phyloP scores from a whole-genome alignment of 2,113 vertebrate species.

The Protomyctophum bolini region DNA sequence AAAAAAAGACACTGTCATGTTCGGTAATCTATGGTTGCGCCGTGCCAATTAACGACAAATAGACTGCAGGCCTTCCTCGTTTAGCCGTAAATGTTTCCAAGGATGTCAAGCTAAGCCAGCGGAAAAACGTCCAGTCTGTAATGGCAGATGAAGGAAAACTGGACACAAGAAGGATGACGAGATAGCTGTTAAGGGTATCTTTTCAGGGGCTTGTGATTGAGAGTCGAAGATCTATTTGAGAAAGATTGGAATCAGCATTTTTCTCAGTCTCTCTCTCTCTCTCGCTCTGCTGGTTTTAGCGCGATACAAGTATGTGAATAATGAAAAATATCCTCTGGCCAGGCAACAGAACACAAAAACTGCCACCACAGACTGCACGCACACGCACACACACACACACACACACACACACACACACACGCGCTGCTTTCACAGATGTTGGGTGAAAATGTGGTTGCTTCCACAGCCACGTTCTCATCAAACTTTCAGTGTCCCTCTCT shows the following conservation, averaged over 20 bases:
- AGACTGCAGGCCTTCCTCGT: slow-evolving; percentile 36
- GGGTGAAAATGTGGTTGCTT: slow-evolving; percentile 36
- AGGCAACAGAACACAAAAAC: slow-evolving; percentile 15
- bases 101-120: slow-evolving; percentile 14
- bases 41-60: slow-evolving; percentile 64
- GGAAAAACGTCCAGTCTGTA: slow-evolving; percentile 17
- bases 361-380: slow-evolving; percentile 20
- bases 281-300: slow-evolving; percentile 31
- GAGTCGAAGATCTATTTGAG: slow-evolving; percentile 39
- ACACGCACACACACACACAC: slow-evolving; percentile 2
- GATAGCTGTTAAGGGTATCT: slow-evolving; percentile 18
- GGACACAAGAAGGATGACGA: slow-evolving; percentile 34
- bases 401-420: neutral
- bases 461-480: slow-evolving; percentile 64
- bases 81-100: slow-evolving; percentile 39
- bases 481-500: slow-evolving; percentile 49
- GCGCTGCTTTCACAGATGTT: too few species aligned
- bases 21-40: slow-evolving; percentile 69
- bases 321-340: slow-evolving; percentile 35
- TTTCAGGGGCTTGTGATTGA: slow-evolving; percentile 40
- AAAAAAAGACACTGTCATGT: slow-evolving; percentile 72
- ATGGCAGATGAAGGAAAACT: slow-evolving; percentile 12
- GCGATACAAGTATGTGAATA: slow-evolving; percentile 51
- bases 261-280: slow-evolving; percentile 19
- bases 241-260: slow-evolving; percentile 8